phyloP scores from a whole-genome alignment of 2,113 vertebrate species.

The Diphyllodes magnificus region DNA sequence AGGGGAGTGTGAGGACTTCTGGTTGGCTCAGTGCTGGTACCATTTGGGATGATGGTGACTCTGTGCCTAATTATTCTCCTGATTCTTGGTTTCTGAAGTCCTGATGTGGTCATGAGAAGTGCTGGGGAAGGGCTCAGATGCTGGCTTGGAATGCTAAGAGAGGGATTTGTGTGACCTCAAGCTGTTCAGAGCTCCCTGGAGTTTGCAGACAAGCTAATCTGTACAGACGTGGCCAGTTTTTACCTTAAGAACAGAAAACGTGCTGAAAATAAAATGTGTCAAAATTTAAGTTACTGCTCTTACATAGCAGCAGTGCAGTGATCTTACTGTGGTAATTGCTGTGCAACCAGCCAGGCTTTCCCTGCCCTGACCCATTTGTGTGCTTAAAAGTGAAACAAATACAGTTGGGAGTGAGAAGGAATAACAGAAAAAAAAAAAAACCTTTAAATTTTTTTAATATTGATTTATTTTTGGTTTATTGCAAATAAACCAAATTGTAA shows the following conservation, averaged over 20 bases:
- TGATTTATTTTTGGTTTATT: neutral
- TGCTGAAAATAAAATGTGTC: neutral
- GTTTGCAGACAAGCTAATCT: neutral
- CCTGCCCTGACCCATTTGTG: neutral
- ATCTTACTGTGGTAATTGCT: neutral
- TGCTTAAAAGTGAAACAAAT: neutral
- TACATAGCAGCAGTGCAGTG: neutral
- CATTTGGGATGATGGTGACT: neutral
- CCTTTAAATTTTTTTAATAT: fast-evolving
- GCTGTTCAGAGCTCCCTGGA: neutral
- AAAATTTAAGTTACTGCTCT: neutral
- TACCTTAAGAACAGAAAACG: neutral
- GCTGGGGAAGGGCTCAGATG: neutral
- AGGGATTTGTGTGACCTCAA: neutral
- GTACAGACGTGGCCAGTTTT: neutral
- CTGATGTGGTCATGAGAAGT: fast-evolving
- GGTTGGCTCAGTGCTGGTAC: neutral
- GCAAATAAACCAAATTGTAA: neutral
- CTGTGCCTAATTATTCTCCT: neutral
- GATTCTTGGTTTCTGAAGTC: neutral
- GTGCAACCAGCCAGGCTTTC: neutral
- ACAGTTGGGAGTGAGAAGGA: neutral
- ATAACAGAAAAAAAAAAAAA: neutral
- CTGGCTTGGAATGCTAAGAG: neutral
- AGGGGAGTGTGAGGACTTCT: neutral